A percentile compares a stretch with the other conserved stretches of the same genome.
Conservation (phyloP, 2,797 vertebrate genomes). For the Hippocampus kuda region DNA sequence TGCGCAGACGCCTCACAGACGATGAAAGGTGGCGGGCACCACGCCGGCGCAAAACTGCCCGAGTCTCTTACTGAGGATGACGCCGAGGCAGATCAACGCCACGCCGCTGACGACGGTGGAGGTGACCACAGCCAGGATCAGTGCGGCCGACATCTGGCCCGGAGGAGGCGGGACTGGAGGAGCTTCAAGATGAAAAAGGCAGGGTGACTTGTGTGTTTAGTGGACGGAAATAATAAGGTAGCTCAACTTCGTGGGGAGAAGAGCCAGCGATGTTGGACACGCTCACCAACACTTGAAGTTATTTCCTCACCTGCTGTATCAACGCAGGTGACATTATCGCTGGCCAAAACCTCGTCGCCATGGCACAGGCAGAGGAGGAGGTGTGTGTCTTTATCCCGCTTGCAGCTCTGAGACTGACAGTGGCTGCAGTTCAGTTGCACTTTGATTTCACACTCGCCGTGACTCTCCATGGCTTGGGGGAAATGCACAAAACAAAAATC, state of each 20-base stretch:
- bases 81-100: conserved; percentile 73
- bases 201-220: not conserved
- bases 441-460: conserved; percentile 82
- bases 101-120: conserved; percentile 72
- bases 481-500: not conserved
- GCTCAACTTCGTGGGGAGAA: not conserved
- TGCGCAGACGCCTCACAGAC: conserved; percentile 51
- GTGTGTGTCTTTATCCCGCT: conserved; percentile 64
- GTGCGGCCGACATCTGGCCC: conserved; percentile 65
- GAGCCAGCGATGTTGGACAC: not conserved
- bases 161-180: conserved; percentile 50
- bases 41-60: conserved; percentile 63
- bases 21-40: conserved; percentile 66
- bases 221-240: too few relatives aligned
- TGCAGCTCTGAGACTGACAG: conserved; percentile 81
- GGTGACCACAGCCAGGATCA: conserved; percentile 75
- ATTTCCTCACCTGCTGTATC: conserved; percentile 50
- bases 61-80: conserved; percentile 80
- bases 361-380: conserved; percentile 75
- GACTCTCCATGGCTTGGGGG: conserved; percentile 75
- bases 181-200: conserved; percentile 33
- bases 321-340: conserved; percentile 76
- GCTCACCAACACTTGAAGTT: not conserved
- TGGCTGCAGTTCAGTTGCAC: conserved; percentile 83
- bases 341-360: conserved; percentile 71